Base-by-base conservation (phyloP, 1,140 invertebrate species). In the Lepidurus packardi region DNA sequence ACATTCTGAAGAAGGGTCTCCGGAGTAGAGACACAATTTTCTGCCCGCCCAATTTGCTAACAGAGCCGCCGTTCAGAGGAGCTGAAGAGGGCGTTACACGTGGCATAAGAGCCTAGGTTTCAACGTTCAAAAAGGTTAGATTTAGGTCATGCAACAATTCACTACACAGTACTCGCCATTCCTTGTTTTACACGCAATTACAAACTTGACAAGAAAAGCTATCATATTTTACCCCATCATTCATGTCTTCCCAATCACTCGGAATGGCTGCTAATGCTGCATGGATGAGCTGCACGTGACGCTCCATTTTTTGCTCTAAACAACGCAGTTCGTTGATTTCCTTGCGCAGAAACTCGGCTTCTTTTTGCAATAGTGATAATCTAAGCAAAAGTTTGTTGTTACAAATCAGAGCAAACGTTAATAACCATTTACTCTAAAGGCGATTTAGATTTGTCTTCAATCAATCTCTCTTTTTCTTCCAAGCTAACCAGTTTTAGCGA, bases 281-380 rank as follows among this genome's bases (percentile, higher is more conserved):
- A 80, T 91, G 89, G 77, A 96, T 94, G 80, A 94, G 88, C 81
- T 95, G 92, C 7, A 91, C 89, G 83, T 96, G 90, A 80, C 90
- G 90, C 45, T 90, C 88, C 82, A 93, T 89, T 83, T 93, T 94
- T 76, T 92, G 89, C 84, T 95, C 93, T 79, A 90, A 89, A 82
- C 93, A 94, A 78, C 90, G 89, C 73, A 95, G 83, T 82, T 88
- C 87, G 42, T 89, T 86, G 43, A 90, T 80, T 81, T 90, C 75
- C 83, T 83, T 47, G 82, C 81, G 13, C 82, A 82, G 21, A 82
- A 81, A 73, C 83, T 82, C 78, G 84, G 82, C 11, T 83, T 82
- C 82, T 44, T 81, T 73, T 11, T 74, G 78, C 8, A 80, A 41
- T 16, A 82, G 25, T 74, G 78, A 78, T 44, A 78, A 75, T 25